These are phyloP conservation scores for Bombycilla garrulus DNA, from an alignment of 2,113 vertebrate genomes.

Conservation along the genomic window DNA sequence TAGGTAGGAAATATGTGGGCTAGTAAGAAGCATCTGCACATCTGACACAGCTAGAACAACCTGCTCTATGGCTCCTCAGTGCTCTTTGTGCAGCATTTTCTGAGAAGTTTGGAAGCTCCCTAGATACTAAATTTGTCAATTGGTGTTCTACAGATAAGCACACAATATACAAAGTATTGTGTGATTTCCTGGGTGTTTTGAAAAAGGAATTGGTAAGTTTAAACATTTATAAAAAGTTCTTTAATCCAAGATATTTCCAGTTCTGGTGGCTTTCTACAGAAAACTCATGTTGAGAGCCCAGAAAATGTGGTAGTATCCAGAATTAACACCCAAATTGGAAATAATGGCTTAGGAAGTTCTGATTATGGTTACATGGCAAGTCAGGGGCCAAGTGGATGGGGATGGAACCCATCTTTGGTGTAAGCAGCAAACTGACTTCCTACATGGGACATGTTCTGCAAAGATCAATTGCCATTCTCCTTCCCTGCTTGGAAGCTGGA, in stretches of 20 bases:
- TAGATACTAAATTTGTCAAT: neutral
- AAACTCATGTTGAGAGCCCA: neutral
- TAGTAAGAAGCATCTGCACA: neutral
- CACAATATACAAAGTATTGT: neutral
- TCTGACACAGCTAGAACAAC: neutral
- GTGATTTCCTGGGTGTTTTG: neutral
- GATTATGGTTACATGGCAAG: neutral
- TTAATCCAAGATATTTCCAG: neutral
- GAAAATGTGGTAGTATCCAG: neutral
- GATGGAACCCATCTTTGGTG: neutral
- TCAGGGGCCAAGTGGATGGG: neutral
- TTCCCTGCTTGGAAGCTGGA: neutral
- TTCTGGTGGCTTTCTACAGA: neutral
- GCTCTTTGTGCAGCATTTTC: neutral
- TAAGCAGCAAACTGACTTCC: neutral
- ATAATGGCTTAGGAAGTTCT: neutral
- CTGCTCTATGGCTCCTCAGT: neutral
- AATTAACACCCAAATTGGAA: neutral
- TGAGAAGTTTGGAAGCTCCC: neutral
- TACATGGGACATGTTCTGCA: rapidly evolving
- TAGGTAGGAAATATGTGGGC: rapidly evolving
- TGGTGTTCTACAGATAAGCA: neutral
- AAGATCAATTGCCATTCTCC: neutral
- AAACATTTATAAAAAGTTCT: neutral
- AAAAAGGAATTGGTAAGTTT: neutral